A percentile compares a stretch with the other conserved stretches of the same genome.
Evolutionary conservation across 1,140 invertebrate species (phyloP).

Genomic region (Diuraphis noxia): DNA sequence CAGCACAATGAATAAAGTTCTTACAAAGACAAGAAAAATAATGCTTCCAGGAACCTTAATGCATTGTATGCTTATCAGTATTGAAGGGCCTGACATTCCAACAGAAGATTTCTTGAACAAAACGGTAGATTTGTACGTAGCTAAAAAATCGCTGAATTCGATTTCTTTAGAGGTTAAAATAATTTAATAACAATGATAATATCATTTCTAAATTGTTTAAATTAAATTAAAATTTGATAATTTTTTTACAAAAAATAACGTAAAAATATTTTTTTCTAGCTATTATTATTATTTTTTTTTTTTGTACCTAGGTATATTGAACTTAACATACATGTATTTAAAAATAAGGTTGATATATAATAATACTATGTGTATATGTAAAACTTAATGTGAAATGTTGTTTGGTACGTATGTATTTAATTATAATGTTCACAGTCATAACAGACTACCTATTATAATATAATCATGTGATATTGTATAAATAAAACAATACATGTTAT

Average conservation of each 20-base stretch:
- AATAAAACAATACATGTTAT: too few relatives aligned
- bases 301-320: not conserved
- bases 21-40: conserved; percentile 24
- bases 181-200: not conserved
- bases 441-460: not conserved
- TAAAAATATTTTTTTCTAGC: not conserved
- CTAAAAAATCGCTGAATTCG: not conserved
- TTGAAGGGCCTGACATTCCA: conserved; percentile 17
- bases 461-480: too few relatives aligned
- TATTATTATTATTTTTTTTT: not conserved
- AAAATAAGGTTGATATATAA: conserved; percentile 6
- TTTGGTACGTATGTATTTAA: not conserved
- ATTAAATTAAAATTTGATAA: not conserved
- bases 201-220: too few relatives aligned
- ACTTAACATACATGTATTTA: not conserved
- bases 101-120: conserved; percentile 23
- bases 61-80: conserved; percentile 20
- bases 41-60: not conserved
- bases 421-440: not conserved
- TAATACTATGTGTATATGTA: not conserved
- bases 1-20: conserved; percentile 21
- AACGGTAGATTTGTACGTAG: not conserved
- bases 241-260: not conserved
- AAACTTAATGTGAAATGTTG: not conserved
- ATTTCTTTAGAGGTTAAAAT: not conserved